A percentile compares a stretch with the other conserved stretches of the same genome.
Evolutionary conservation across 2,113 vertebrate species (phyloP).

Genomic region (Ophiodon elongatus): DNA sequence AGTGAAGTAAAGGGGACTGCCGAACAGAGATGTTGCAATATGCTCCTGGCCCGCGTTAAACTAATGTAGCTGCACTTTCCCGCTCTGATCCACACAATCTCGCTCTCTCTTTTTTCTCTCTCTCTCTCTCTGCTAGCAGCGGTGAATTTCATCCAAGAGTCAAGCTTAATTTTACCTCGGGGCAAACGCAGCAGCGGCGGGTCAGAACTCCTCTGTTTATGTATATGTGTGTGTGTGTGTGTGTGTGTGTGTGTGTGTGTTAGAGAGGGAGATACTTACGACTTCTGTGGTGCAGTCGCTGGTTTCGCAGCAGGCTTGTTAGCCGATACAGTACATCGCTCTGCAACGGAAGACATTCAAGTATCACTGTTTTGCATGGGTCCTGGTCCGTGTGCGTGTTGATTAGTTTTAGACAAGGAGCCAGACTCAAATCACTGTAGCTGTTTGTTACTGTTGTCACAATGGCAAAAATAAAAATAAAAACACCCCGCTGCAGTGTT

Average conservation of each 20-base stretch:
- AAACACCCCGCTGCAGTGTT: constrained; percentile 26
- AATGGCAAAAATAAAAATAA: constrained; percentile 46
- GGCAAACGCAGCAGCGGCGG: constrained; percentile 56
- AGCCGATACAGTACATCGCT: constrained; percentile 90
- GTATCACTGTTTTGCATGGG: constrained; percentile 43
- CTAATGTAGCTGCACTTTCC: constrained; percentile 72
- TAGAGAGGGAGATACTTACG: constrained; percentile 86
- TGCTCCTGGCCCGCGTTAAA: constrained; percentile 73
- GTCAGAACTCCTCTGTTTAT: constrained; percentile 52
- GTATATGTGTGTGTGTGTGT: constrained; percentile 26
- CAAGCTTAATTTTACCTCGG: constrained; percentile 75
- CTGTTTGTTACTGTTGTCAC: constrained; percentile 31
- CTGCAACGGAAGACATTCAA: constrained; percentile 82
- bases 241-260: constrained; percentile 14
- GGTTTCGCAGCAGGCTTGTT: constrained; percentile 93
- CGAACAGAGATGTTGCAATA: constrained; percentile 68
- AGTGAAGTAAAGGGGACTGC: constrained; percentile 60
- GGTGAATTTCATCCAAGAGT: constrained; percentile 70
- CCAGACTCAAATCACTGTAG: constrained; percentile 41
- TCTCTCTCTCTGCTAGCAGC: constrained; percentile 52
- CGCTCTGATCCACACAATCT: constrained; percentile 71
- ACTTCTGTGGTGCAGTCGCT: constrained; percentile 89
- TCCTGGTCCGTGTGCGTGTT: not conserved
- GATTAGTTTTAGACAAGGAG: constrained; percentile 55
- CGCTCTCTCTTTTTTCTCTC: constrained; percentile 29